Evolutionary conservation across 2,888 invertebrate species (phyloP).

Genomic region (Enoplolaimus lenunculus): DNA sequence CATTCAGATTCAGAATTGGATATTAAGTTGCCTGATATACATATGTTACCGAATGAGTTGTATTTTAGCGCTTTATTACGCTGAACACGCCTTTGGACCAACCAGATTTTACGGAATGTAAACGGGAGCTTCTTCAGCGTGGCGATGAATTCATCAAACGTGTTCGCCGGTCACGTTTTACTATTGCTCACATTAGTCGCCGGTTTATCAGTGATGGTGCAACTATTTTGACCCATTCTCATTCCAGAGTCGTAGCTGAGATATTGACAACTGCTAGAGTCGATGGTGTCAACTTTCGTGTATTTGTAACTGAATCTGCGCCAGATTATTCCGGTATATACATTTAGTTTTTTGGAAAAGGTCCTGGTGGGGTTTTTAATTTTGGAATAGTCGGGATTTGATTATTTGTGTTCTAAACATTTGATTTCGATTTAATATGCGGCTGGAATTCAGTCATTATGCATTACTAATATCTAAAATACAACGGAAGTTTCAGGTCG

Average conservation of each 20-base stretch:
- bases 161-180: constrained; percentile 49
- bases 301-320: constrained; percentile 44
- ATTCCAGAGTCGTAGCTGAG: constrained; percentile 75
- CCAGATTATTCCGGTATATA: constrained; percentile 46
- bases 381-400: no score
- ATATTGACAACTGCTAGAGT: constrained; percentile 59
- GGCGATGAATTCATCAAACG: constrained; percentile 33
- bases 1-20: no score
- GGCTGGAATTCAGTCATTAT: no score
- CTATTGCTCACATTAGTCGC: constrained; percentile 66
- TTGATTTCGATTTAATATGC: no score
- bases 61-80: constrained; percentile 45
- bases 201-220: constrained; percentile 74
- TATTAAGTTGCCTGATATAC: no score
- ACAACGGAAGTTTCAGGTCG: constrained; percentile 24
- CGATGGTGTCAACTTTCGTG: constrained; percentile 36
- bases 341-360: no score
- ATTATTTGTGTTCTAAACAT: no score
- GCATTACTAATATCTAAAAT: no score
- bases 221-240: constrained; percentile 68
- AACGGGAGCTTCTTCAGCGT: constrained; percentile 27
- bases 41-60: no score
- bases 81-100: constrained; percentile 43
- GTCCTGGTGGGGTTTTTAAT: no score
- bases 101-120: constrained; percentile 21